These are phyloP conservation scores for Arctopsyche grandis DNA, from an alignment of 1,140 invertebrate genomes.

Conservation along the genomic window DNA sequence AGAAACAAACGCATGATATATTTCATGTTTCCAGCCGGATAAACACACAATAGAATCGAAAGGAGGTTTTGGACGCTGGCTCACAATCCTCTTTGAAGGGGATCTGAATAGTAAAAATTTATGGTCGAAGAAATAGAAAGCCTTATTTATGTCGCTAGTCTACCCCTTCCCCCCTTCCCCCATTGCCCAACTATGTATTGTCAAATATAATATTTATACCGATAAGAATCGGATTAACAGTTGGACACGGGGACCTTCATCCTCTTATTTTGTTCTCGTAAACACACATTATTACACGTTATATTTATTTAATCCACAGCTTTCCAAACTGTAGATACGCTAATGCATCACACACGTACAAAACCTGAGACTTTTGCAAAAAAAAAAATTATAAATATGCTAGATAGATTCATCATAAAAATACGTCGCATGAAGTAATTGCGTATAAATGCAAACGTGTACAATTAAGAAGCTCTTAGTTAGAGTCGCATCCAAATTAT, in stretches of 20 bases:
- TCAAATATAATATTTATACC: conserved; percentile 18
- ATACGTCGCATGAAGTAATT: background rate
- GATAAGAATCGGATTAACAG: conserved; percentile 23
- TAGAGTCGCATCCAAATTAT: conserved; percentile 15
- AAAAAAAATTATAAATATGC: no score
- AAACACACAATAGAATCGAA: conserved; percentile 52
- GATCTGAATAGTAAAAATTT: conserved; percentile 53
- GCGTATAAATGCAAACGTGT: background rate
- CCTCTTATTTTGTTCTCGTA: conserved; percentile 9
- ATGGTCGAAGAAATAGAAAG: conserved; percentile 52
- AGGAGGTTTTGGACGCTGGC: conserved; percentile 33
- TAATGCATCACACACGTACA: background rate
- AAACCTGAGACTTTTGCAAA: no score
- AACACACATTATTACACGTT: background rate
- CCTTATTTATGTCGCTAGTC: conserved; percentile 45
- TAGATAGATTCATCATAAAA: no score
- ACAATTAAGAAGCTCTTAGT: background rate
- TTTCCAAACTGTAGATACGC: background rate
- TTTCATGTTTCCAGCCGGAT: conserved; percentile 53
- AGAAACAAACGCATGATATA: conserved; percentile 51
- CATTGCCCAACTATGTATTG: background rate
- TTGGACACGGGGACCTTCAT: background rate
- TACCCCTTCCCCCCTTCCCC: background rate
- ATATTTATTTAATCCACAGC: background rate
- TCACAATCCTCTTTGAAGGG: conserved; percentile 53